Evolutionary conservation across 2,113 vertebrate genomes (phyloP).

Genomic region (Pituophis catenifer): DNA sequence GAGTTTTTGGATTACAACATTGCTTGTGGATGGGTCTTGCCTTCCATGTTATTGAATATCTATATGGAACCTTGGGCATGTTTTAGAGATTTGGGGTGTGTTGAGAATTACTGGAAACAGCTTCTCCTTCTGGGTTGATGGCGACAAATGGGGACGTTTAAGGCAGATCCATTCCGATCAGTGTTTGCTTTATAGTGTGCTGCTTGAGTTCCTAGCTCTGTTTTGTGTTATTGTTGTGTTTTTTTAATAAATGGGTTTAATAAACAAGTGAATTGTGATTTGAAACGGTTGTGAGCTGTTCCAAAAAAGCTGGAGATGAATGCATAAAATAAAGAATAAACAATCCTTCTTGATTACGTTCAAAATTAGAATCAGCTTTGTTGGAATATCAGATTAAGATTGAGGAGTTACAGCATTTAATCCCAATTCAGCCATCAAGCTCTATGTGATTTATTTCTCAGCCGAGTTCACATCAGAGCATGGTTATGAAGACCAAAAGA

Average conservation of each 20-base stretch:
- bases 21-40: not conserved
- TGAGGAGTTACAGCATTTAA: constrained; percentile 7
- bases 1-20: not conserved
- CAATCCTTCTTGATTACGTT: constrained; percentile 3
- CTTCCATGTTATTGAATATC: not conserved
- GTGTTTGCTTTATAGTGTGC: not conserved
- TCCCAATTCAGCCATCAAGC: not conserved
- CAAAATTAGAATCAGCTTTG: not conserved
- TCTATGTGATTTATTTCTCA: not conserved
- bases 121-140: not conserved
- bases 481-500: not conserved
- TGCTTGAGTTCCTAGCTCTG: not conserved
- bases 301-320: not conserved
- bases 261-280: not conserved
- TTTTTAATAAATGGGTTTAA: not conserved
- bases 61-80: not conserved
- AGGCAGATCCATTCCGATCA: not conserved
- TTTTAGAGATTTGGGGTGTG: not conserved
- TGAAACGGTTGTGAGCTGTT: not conserved
- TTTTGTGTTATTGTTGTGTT: not conserved
- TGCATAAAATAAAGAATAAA: not conserved
- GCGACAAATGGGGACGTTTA: not conserved
- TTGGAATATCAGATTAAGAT: not conserved
- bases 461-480: not conserved
- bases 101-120: not conserved